A percentile compares a stretch with the other conserved stretches of the same genome.
These are phyloP conservation scores for Panagrolaimus sp. DNA, from an alignment of 1,140 invertebrate genomes.

Conservation along the genomic window DNA sequence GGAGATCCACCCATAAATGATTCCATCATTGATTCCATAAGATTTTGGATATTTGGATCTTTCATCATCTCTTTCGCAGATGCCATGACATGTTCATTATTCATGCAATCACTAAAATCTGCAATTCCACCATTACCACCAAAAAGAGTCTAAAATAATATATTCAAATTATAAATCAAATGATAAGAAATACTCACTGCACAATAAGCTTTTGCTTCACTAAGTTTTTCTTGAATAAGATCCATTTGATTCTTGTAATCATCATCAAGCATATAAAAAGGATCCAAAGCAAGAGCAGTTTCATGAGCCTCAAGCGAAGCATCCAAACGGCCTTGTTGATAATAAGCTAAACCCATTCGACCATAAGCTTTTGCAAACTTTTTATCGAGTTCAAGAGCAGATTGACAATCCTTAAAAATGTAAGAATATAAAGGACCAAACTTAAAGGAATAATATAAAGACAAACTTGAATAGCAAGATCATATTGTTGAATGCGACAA, in stretches of 20 bases:
- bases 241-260: slow-evolving; percentile 81
- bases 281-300: slow-evolving; percentile 82
- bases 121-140: slow-evolving; percentile 29
- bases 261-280: slow-evolving; percentile 70
- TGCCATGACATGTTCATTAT: slow-evolving; percentile 40
- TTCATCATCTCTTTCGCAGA: slow-evolving; percentile 41
- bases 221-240: slow-evolving; percentile 69
- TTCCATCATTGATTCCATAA: slow-evolving; percentile 47
- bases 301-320: slow-evolving; percentile 79
- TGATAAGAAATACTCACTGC: slow-evolving; percentile 4
- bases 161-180: slow-evolving; percentile 18
- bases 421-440: no score
- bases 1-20: slow-evolving; percentile 24
- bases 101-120: slow-evolving; percentile 34
- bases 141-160: slow-evolving; percentile 32
- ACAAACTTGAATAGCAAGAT: slow-evolving; percentile 69
- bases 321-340: slow-evolving; percentile 73
- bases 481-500: slow-evolving; percentile 57
- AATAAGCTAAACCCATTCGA: slow-evolving; percentile 81
- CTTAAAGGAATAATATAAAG: no score
- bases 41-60: slow-evolving; percentile 25
- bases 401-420: slow-evolving; percentile 68
- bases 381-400: slow-evolving; percentile 78
- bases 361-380: slow-evolving; percentile 90
- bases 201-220: slow-evolving; percentile 45